A percentile compares a stretch with the other conserved stretches of the same genome.
Conservation (phyloP, 2,888 invertebrate species). For the Melinaea menophilus region DNA sequence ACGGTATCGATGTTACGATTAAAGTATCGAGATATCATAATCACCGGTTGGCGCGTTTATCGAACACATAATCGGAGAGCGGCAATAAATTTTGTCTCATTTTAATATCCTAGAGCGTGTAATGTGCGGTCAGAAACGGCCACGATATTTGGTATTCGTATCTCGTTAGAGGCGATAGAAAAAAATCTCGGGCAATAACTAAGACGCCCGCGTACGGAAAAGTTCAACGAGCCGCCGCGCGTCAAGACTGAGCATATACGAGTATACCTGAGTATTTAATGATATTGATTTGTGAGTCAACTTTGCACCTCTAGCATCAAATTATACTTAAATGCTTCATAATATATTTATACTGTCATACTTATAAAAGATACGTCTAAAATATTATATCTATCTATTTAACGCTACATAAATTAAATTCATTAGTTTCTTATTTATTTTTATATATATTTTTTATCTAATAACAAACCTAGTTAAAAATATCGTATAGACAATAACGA, state of each 20-base stretch:
- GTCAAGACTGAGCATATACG: constrained; percentile 12
- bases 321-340: constrained; percentile 20
- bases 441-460: neutral
- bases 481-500: neutral
- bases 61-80: constrained; percentile 72
- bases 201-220: constrained; percentile 54
- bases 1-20: constrained; percentile 73
- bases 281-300: constrained; percentile 1
- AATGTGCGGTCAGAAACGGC: constrained; percentile 57
- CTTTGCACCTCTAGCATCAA: constrained; percentile 47
- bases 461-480: neutral
- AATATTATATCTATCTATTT: constrained; percentile 1
- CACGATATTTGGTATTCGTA: constrained; percentile 54
- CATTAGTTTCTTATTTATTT: constrained; percentile 1
- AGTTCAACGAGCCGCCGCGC: constrained; percentile 57
- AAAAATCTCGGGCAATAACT: constrained; percentile 37
- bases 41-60: constrained; percentile 76
- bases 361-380: neutral
- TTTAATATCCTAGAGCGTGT: constrained; percentile 73
- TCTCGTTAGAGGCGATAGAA: constrained; percentile 48
- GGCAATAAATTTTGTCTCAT: constrained; percentile 76
- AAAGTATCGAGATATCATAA: constrained; percentile 74
- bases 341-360: constrained; percentile 17
- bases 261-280: constrained; percentile 7
- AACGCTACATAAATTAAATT: constrained; percentile 6